A percentile compares a stretch with the other conserved stretches of the same genome.
Conservation (phyloP, 2,797 vertebrate species). For the Euthynnus affinis region DNA sequence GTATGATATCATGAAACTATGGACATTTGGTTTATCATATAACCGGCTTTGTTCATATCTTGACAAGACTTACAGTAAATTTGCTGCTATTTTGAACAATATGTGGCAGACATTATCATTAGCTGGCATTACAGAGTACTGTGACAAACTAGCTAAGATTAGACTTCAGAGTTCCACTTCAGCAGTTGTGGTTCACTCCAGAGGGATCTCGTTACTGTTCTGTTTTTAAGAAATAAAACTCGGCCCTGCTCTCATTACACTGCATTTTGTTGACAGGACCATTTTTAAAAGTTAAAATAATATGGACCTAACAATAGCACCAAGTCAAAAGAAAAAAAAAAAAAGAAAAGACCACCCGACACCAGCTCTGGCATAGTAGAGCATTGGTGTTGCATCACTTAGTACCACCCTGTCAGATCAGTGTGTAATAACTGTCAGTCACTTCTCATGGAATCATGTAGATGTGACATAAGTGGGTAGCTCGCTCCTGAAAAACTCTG, state of each 20-base stretch:
- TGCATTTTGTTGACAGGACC: conserved; percentile 27
- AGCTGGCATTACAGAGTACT: background rate
- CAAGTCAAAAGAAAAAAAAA: background rate
- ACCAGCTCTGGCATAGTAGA: conserved; percentile 32
- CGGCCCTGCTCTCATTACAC: conserved; percentile 31
- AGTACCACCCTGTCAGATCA: conserved; percentile 61
- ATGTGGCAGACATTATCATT: background rate
- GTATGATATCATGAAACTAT: background rate
- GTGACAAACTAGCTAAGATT: background rate
- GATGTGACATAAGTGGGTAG: conserved; percentile 54
- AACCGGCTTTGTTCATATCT: background rate
- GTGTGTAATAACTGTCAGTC: conserved; percentile 71
- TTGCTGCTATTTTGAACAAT: background rate
- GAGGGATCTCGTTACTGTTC: conserved; percentile 10
- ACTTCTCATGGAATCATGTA: conserved; percentile 59
- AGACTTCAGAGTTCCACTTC: background rate
- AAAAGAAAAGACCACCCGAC: conserved; percentile 31
- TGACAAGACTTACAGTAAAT: background rate
- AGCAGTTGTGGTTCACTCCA: background rate
- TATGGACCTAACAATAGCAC: conserved; percentile 22
- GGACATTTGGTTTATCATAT: background rate
- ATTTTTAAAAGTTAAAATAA: conserved; percentile 34
- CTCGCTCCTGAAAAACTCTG: conserved; percentile 44
- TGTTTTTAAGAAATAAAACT: conserved; percentile 14
- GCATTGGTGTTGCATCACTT: conserved; percentile 45